phyloP scores from a whole-genome alignment of 2,888 invertebrate species.

The Lomographa bimaculata region DNA sequence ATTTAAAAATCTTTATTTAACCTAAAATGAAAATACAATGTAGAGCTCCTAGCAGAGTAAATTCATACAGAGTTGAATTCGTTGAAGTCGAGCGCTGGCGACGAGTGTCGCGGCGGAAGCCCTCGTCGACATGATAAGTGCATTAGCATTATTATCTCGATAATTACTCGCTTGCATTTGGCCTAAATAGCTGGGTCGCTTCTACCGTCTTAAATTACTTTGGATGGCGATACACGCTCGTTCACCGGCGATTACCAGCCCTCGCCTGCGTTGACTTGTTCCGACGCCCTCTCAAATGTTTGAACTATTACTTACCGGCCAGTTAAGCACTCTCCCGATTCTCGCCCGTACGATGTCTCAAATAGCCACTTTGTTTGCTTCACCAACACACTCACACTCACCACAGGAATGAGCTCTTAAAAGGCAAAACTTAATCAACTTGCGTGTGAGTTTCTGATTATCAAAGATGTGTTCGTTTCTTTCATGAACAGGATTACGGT shows the following conservation, averaged over 20 bases:
- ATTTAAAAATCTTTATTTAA: too few relatives aligned
- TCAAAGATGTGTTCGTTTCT: slow-evolving; percentile 43
- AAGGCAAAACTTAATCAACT: slow-evolving; percentile 62
- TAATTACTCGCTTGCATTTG: slow-evolving; percentile 82
- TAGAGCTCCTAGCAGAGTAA: slow-evolving; percentile 1
- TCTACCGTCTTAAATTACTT: slow-evolving; percentile 73
- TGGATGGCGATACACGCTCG: slow-evolving; percentile 57
- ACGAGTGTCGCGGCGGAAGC: slow-evolving; percentile 66
- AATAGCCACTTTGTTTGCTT: slow-evolving; percentile 60
- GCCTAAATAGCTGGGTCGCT: slow-evolving; percentile 74
- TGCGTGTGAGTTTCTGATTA: slow-evolving; percentile 59
- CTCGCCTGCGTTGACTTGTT: slow-evolving; percentile 40
- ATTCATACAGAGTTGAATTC: slow-evolving; percentile 49
- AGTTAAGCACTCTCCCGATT: slow-evolving; percentile 54
- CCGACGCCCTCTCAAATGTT: slow-evolving; percentile 61
- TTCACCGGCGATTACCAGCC: slow-evolving; percentile 53
- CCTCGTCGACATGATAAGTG: slow-evolving; percentile 80
- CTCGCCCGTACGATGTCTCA: slow-evolving; percentile 46
- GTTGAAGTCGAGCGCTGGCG: slow-evolving; percentile 45
- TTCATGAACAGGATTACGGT: slow-evolving; percentile 25
- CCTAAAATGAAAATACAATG: slow-evolving; percentile 1
- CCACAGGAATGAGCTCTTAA: slow-evolving; percentile 57
- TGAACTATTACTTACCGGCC: slow-evolving; percentile 69
- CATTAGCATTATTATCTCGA: slow-evolving; percentile 83
- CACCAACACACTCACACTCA: slow-evolving; percentile 47